Conservation (phyloP, 2,888 invertebrate genomes). For the Dryobotodes eremita region DNA sequence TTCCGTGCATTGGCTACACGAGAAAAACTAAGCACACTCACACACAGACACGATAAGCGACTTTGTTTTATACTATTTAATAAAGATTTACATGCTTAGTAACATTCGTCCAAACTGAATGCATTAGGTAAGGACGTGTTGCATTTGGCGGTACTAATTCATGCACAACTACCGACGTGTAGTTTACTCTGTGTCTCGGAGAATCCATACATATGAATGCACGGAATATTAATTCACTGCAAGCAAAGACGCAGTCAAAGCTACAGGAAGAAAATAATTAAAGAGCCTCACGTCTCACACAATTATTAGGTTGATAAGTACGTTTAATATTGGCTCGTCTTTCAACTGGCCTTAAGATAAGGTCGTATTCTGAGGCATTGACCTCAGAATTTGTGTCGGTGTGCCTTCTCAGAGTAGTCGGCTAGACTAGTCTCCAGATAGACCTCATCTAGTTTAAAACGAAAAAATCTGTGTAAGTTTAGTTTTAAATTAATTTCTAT, state of each 20-base stretch:
- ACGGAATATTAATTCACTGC: not conserved
- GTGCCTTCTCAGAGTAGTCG: not conserved
- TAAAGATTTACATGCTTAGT: too few species aligned
- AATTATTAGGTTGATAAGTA: not conserved
- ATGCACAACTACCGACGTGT: not conserved
- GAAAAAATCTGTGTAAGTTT: not conserved
- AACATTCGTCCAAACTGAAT: not conserved
- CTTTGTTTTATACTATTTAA: not conserved
- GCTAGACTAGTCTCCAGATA: not conserved
- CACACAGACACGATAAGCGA: not conserved
- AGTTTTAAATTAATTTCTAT: too few species aligned
- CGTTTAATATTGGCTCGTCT: not conserved
- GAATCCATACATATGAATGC: not conserved
- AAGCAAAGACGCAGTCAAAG: not conserved
- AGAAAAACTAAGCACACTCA: not conserved
- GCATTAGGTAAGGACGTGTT: not conserved
- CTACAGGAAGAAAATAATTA: conserved; percentile 3
- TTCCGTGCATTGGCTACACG: not conserved
- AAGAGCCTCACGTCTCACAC: too few species aligned
- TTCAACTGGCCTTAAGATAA: not conserved
- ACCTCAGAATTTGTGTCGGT: not conserved
- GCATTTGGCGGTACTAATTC: not conserved
- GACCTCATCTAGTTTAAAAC: not conserved
- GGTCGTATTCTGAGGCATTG: not conserved
- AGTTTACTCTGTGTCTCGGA: not conserved